Evolutionary conservation across 2,113 vertebrate species (phyloP).

Genomic region (Trogon melanurus): DNA sequence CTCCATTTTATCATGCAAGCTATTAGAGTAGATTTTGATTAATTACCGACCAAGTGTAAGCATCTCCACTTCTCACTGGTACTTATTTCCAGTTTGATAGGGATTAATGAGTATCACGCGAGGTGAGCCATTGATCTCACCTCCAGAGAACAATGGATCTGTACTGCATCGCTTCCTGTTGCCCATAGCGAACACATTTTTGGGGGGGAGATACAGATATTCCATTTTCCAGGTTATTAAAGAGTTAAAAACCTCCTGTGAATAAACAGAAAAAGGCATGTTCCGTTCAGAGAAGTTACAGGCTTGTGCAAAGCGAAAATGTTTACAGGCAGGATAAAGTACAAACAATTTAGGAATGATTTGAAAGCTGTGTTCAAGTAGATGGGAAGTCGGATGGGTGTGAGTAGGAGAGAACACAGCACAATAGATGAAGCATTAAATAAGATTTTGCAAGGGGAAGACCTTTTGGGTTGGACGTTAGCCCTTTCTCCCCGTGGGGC

Average conservation of each 20-base stretch:
- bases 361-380: neutral
- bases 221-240: neutral
- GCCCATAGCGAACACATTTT: neutral
- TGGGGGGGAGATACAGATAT: neutral
- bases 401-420: conserved; percentile 19
- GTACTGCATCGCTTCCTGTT: neutral
- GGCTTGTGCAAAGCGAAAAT: neutral
- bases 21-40: neutral
- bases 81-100: neutral
- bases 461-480: conserved; percentile 57
- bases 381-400: neutral
- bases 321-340: neutral
- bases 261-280: neutral
- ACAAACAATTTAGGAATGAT: neutral
- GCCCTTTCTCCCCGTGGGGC: conserved; percentile 29
- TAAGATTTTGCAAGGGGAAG: conserved; percentile 48
- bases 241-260: conserved; percentile 12
- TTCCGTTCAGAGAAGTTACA: neutral
- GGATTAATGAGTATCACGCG: neutral
- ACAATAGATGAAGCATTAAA: conserved; percentile 40
- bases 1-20: neutral
- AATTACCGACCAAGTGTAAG: neutral
- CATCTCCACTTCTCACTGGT: neutral
- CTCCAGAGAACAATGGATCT: neutral
- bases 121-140: neutral